phyloP scores from a whole-genome alignment of 2,113 vertebrate genomes.

The Salvelinus fontinalis region DNA sequence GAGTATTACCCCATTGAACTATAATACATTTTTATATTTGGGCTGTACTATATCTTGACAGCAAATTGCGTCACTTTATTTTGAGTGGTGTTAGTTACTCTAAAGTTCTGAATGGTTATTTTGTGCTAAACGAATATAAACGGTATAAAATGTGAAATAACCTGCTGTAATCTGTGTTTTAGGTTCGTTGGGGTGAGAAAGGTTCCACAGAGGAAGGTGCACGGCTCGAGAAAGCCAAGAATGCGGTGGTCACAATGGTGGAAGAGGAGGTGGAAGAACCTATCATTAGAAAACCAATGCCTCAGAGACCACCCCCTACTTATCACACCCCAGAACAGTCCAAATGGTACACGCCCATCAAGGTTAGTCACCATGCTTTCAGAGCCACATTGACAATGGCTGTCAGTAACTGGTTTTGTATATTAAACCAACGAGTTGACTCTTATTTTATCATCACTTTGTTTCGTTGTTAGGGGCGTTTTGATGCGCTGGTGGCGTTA shows the following conservation, averaged over 20 bases:
- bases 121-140: too few relatives aligned
- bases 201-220: conserved; percentile 91
- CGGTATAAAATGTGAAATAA: not conserved
- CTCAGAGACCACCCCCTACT: conserved; percentile 74
- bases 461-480: conserved; percentile 77
- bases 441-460: not conserved
- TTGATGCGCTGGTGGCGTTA: conserved; percentile 88
- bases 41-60: not conserved
- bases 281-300: conserved; percentile 67
- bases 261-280: conserved; percentile 79
- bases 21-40: too few relatives aligned
- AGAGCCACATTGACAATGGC: too few relatives aligned
- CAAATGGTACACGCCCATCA: conserved; percentile 97
- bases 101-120: not conserved
- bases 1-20: not conserved
- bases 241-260: conserved; percentile 83
- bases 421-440: not conserved
- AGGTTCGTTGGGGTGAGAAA: conserved; percentile 91
- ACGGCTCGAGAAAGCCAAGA: conserved; percentile 87
- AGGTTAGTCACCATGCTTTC: conserved; percentile 70
- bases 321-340: conserved; percentile 69
- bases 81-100: not conserved
- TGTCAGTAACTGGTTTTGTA: too few relatives aligned
- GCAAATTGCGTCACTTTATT: not conserved
- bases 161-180: not conserved